A percentile compares a stretch with the other conserved stretches of the same genome.
These are phyloP conservation scores for Biston betularia DNA, from an alignment of 2,888 invertebrate genomes.

Conservation along the genomic window DNA sequence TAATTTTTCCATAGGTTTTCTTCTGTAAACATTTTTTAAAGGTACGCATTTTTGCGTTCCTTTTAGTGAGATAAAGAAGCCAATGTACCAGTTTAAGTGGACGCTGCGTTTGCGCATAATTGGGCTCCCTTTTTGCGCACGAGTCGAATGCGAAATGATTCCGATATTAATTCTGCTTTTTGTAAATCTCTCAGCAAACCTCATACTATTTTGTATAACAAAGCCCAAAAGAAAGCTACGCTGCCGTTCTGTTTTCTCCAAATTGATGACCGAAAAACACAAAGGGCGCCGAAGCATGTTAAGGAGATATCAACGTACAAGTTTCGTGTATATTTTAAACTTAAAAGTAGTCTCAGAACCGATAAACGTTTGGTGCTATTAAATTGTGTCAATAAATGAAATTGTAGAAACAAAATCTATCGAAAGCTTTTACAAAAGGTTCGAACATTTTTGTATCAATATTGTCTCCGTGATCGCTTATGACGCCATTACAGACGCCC, in stretches of 20 bases:
- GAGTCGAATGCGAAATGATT: constrained; percentile 76
- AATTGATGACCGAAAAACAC: constrained; percentile 46
- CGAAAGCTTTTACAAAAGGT: constrained; percentile 41
- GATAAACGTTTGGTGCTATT: constrained; percentile 26
- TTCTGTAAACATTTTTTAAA: constrained; percentile 64
- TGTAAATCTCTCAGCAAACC: constrained; percentile 58
- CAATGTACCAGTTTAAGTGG: constrained; percentile 75
- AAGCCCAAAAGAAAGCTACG: constrained; percentile 44
- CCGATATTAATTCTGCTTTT: constrained; percentile 74
- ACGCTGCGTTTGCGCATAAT: constrained; percentile 80
- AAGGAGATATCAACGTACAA: constrained; percentile 39
- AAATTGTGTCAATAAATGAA: constrained; percentile 40
- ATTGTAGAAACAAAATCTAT: constrained; percentile 42
- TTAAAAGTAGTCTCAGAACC: constrained; percentile 12
- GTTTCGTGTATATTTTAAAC: constrained; percentile 38
- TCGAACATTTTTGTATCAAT: constrained; percentile 44
- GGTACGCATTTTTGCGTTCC: constrained; percentile 64
- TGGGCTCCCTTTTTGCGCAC: constrained; percentile 76
- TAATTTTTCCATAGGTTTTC: constrained; percentile 74
- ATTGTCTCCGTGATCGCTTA: constrained; percentile 46
- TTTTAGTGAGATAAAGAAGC: constrained; percentile 68
- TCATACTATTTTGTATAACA: constrained; percentile 60
- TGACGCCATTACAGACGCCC: constrained; percentile 42
- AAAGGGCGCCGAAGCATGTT: constrained; percentile 40
- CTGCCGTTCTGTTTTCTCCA: constrained; percentile 46